Conservation (phyloP, 1,140 invertebrate genomes). For the Metaphire vulgaris region DNA sequence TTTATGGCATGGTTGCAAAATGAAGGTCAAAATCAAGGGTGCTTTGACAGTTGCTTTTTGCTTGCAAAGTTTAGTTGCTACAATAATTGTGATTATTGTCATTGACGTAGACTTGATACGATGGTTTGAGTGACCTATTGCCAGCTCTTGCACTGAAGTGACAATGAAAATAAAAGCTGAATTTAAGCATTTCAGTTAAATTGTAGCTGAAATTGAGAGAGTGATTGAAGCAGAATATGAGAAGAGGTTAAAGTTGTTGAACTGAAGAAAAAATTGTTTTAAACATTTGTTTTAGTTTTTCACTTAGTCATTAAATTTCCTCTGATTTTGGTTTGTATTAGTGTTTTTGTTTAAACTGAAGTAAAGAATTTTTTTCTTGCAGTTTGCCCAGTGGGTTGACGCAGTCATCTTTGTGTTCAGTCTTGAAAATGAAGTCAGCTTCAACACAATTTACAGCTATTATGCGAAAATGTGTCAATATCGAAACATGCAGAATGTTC, state of each 20-base stretch:
- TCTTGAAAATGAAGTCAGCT: conserved; percentile 89
- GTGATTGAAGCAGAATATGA: too few species aligned
- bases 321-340: not conserved
- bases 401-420: conserved; percentile 96
- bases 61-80: too few species aligned
- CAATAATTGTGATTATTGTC: too few species aligned
- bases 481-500: conserved; percentile 74
- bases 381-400: conserved; percentile 98
- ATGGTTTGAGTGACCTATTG: too few species aligned
- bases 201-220: too few species aligned
- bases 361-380: conserved; percentile 31
- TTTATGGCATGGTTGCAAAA: too few species aligned
- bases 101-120: too few species aligned
- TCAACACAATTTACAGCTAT: conserved; percentile 87
- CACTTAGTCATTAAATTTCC: not conserved
- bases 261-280: not conserved
- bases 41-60: too few species aligned
- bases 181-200: too few species aligned
- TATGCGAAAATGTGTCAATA: conserved; percentile 95
- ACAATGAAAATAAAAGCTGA: too few species aligned
- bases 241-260: not conserved
- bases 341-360: not conserved
- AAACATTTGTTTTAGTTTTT: not conserved
- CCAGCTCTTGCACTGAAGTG: too few species aligned
- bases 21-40: too few species aligned